Percentiles rank a stretch among this genome's conserved stretches.
phyloP scores from a whole-genome alignment of 2,888 invertebrate genomes.

The Eilema caniola region DNA sequence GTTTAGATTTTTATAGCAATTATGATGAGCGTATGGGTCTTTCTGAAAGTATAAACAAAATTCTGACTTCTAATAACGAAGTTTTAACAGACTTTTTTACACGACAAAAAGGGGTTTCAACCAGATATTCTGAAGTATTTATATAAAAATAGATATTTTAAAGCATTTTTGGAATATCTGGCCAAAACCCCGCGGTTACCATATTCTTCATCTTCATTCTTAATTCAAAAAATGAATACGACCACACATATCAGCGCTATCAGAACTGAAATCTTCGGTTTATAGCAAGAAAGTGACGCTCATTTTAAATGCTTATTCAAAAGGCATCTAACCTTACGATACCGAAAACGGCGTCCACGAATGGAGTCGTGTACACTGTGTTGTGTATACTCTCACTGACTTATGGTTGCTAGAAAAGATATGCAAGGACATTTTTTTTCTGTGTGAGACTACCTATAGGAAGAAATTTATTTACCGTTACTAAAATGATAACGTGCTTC shows the following conservation, averaged over 20 bases:
- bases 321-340: slow-evolving; percentile 60
- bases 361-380: slow-evolving; percentile 56
- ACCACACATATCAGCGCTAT: slow-evolving; percentile 50
- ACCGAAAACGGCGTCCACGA: slow-evolving; percentile 70
- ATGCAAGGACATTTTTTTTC: neutral
- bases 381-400: neutral
- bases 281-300: slow-evolving; percentile 53
- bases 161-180: no score
- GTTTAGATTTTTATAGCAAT: slow-evolving; percentile 37
- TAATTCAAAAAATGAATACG: slow-evolving; percentile 19
- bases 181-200: no score
- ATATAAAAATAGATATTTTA: no score
- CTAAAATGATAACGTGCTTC: no score
- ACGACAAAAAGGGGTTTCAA: no score
- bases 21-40: slow-evolving; percentile 1
- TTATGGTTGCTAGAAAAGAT: slow-evolving; percentile 10
- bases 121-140: no score
- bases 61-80: no score
- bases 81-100: no score
- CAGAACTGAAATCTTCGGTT: slow-evolving; percentile 42
- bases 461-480: no score
- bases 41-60: no score
- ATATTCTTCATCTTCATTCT: no score
- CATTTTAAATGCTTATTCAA: slow-evolving; percentile 43
- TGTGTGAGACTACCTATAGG: no score